Percentiles rank a stretch among this genome's conserved stretches.
These are phyloP conservation scores for Pristiophorus japonicus DNA, from an alignment of 2,113 vertebrate genomes.

Conservation along the genomic window DNA sequence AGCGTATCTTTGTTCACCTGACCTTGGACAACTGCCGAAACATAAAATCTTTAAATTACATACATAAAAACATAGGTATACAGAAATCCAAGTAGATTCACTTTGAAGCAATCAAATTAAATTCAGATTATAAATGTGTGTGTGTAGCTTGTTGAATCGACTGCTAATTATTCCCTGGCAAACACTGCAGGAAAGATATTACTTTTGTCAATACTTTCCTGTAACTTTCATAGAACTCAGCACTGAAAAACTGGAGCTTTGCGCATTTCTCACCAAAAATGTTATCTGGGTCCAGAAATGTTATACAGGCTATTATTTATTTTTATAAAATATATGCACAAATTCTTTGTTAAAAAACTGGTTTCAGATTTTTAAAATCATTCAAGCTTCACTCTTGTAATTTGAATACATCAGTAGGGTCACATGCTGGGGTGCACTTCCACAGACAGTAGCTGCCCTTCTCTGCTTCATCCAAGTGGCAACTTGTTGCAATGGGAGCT, in stretches of 20 bases:
- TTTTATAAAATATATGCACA: background rate
- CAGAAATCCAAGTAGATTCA: background rate
- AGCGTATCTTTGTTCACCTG: conserved; percentile 59
- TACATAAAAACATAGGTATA: background rate
- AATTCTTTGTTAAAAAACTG: background rate
- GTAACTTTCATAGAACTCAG: background rate
- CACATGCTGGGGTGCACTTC: background rate
- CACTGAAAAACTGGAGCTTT: background rate
- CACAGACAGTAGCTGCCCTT: background rate
- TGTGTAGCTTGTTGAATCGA: background rate
- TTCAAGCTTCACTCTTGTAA: background rate
- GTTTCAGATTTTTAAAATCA: background rate
- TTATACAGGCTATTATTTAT: background rate
- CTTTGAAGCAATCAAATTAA: conserved; percentile 6
- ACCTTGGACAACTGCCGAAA: conserved; percentile 55
- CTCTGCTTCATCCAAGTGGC: background rate
- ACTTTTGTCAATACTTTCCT: background rate
- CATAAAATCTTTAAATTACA: background rate
- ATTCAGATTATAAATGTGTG: background rate
- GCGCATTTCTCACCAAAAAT: background rate
- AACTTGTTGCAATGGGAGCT: background rate
- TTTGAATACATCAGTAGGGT: background rate
- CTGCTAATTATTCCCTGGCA: background rate
- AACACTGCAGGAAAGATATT: background rate
- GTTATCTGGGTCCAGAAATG: background rate